phyloP scores from a whole-genome alignment of 2,113 vertebrate genomes.

The Pedionomus torquatus region DNA sequence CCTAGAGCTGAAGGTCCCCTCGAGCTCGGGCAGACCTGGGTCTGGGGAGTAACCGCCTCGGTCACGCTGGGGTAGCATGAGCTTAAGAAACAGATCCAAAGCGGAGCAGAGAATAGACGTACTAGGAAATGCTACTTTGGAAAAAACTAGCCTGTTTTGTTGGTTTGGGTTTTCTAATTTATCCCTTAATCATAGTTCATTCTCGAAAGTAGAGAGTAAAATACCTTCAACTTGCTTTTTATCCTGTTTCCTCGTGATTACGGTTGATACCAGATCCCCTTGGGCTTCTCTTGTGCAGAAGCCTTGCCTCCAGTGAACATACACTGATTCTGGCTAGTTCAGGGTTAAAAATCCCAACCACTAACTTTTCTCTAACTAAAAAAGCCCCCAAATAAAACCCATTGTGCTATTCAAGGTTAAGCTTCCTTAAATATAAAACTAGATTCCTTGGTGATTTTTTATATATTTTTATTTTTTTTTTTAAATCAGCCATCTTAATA shows the following conservation, averaged over 20 bases:
- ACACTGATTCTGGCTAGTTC: slow-evolving; percentile 6
- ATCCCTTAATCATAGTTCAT: background rate
- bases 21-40: background rate
- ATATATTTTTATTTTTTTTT: slow-evolving; percentile 2
- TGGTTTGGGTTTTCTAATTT: background rate
- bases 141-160: background rate
- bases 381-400: slow-evolving; percentile 55
- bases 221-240: background rate
- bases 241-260: slow-evolving; percentile 29
- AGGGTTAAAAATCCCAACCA: slow-evolving; percentile 69
- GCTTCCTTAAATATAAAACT: slow-evolving; percentile 72
- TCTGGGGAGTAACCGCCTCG: background rate
- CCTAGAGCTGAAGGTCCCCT: background rate
- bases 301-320: background rate
- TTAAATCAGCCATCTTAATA: slow-evolving; percentile 54
- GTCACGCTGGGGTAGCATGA: background rate
- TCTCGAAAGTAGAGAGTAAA: background rate
- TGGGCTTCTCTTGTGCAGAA: background rate
- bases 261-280: background rate
- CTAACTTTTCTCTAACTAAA: slow-evolving; percentile 69
- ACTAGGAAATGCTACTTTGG: background rate
- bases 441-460: slow-evolving; percentile 50
- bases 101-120: background rate
- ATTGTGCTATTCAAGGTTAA: slow-evolving; percentile 70
- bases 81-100: background rate